Percentiles rank a stretch among this genome's conserved stretches.
phyloP scores from a whole-genome alignment of 2,113 vertebrate species.

The Gopherus flavomarginatus region DNA sequence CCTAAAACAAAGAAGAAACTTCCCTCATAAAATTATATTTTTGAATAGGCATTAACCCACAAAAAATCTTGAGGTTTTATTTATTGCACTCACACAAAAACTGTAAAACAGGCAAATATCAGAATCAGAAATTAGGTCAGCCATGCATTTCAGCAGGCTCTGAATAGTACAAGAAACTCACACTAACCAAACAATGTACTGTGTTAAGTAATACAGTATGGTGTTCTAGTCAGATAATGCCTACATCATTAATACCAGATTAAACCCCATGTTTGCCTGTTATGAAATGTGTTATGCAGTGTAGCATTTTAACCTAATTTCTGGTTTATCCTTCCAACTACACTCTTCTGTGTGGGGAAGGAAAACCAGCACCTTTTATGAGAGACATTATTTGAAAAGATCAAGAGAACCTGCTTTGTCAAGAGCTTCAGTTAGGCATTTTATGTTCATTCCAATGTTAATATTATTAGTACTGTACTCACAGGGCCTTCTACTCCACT shows the following conservation, averaged over 20 bases:
- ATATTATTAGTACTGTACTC: rapidly evolving
- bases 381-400: not conserved
- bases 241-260: slow-evolving; percentile 68
- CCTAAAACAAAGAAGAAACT: slow-evolving; percentile 44
- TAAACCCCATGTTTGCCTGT: slow-evolving; percentile 73
- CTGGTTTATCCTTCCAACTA: slow-evolving; percentile 68
- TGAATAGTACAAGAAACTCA: slow-evolving; percentile 60
- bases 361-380: not conserved
- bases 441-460: not conserved
- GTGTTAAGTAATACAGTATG: slow-evolving; percentile 58
- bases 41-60: slow-evolving; percentile 39
- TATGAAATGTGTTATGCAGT: slow-evolving; percentile 66
- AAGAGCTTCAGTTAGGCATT: not conserved
- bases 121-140: slow-evolving; percentile 78
- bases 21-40: slow-evolving; percentile 17
- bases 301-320: slow-evolving; percentile 77
- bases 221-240: slow-evolving; percentile 63
- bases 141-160: slow-evolving; percentile 74
- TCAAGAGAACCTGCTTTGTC: not conserved
- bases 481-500: not conserved
- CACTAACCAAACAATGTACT: slow-evolving; percentile 59
- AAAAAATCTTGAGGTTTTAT: slow-evolving; percentile 51
- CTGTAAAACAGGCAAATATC: slow-evolving; percentile 43
- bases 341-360: not conserved
- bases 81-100: slow-evolving; percentile 64